Percentiles rank a stretch among this genome's conserved stretches.
Conservation (phyloP, 2,113 vertebrate species). For the Rhegmatorhina hoffmannsi region DNA sequence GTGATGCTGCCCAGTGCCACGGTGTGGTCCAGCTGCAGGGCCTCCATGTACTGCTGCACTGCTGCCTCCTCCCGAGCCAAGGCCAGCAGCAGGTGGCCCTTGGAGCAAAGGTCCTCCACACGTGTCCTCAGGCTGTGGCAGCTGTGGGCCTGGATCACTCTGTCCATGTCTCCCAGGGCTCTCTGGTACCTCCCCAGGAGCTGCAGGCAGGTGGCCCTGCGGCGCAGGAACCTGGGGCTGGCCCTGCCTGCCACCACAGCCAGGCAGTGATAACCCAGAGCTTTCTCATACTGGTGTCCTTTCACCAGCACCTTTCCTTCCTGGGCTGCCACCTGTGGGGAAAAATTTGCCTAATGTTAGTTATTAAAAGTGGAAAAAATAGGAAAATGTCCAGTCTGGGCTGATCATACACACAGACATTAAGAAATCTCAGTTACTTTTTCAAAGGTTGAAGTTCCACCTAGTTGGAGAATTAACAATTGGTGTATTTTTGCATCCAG, state of each 20-base stretch:
- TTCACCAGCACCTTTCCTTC: slow-evolving; percentile 77
- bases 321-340: slow-evolving; percentile 79
- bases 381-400: background rate
- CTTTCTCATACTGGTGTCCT: slow-evolving; percentile 64
- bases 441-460: background rate
- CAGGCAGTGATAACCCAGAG: slow-evolving; percentile 82
- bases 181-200: slow-evolving; percentile 74
- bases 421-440: background rate
- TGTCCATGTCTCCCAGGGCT: slow-evolving; percentile 83
- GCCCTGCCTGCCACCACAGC: slow-evolving; percentile 72
- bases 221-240: slow-evolving; percentile 72
- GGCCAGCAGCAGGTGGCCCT: slow-evolving; percentile 79
- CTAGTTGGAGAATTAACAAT: background rate
- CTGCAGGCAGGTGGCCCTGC: slow-evolving; percentile 79
- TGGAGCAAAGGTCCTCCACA: slow-evolving; percentile 81
- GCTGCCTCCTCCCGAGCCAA: slow-evolving; percentile 75
- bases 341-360: background rate
- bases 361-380: background rate
- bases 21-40: slow-evolving; percentile 76
- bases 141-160: slow-evolving; percentile 70
- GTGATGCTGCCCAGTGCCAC: slow-evolving; percentile 74
- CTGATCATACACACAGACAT: background rate
- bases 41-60: slow-evolving; percentile 80
- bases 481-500: background rate
- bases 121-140: slow-evolving; percentile 28